These are phyloP conservation scores for Pionites leucogaster DNA, from an alignment of 2,113 vertebrate species.

Conservation along the genomic window DNA sequence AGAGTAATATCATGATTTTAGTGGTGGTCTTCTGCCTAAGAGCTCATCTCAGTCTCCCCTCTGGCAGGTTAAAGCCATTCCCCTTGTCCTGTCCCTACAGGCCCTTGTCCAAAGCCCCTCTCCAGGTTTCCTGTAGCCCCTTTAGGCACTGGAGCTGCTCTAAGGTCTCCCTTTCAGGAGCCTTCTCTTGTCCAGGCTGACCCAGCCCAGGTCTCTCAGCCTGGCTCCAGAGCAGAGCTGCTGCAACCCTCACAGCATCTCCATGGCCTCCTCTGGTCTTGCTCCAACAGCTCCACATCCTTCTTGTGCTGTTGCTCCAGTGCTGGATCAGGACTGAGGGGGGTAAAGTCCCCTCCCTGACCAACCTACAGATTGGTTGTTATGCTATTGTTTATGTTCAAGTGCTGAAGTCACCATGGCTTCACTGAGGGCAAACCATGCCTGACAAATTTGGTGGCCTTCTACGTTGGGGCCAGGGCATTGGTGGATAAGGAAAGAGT, in stretches of 20 bases:
- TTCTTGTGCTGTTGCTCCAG: neutral
- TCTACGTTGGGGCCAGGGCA: neutral
- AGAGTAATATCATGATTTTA: neutral
- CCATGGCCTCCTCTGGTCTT: neutral
- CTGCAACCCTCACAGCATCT: neutral
- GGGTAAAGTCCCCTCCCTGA: neutral
- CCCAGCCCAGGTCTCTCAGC: neutral
- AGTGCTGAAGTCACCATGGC: neutral
- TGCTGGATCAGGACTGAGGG: neutral
- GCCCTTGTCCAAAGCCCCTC: neutral
- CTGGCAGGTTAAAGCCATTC: neutral
- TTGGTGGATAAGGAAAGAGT: neutral
- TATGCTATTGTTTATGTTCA: neutral
- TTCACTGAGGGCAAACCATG: neutral
- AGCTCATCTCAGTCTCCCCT: neutral
- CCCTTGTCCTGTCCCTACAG: neutral
- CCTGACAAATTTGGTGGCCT: neutral
- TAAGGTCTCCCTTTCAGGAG: no score
- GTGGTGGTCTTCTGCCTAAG: neutral
- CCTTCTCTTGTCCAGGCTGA: no score
- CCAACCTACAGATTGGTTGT: neutral
- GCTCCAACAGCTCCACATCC: neutral
- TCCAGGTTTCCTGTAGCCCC: no score
- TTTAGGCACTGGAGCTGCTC: no score
- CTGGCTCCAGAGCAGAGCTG: neutral